Evolutionary conservation across 2,888 invertebrate species (phyloP), one percentile per base, ranked within the genome.

Genomic region (Drosophila lutescens): DNA sequence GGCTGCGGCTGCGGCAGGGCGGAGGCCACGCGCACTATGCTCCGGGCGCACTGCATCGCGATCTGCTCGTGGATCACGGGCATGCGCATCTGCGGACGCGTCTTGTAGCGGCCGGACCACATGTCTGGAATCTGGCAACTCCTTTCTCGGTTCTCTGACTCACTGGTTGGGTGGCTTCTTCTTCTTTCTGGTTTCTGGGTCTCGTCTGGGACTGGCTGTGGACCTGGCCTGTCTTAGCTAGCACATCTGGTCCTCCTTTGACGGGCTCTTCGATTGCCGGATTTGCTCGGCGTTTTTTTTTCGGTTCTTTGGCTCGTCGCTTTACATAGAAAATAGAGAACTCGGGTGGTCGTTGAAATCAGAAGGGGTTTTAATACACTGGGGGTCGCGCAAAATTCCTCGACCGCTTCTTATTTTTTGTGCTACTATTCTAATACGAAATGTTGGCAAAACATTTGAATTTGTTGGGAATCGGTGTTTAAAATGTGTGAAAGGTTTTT

Each of bases 361-460:
- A 49, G 77, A 66, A 63, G 58, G 54, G 75, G 26, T 23, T 56
- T 67, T 50, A 62, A 63, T 70, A 73, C 70, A 72, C 77, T 76
- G 69, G 70, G 55, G 72, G 76, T 68, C 77, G 65, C 71, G 67
- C 49, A 32, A 74, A 78, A 62, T 76, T 73, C 57, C 76, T 77
- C 57, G 70, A 77, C 76, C 74, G 61, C 60, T 77, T 69, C 43
- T 67, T 36, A 49, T 15, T 53, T 59, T 51, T 17, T 51, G 50
- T 66, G 46, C 49, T 63, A 49, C 51, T 60, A 50, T 54, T 53
- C 36, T 41, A 72, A 71, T 58, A 72, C 72, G 72, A 72, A 72
- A 72, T 72, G 72, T 77, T 82, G 78, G 78, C 71, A 71, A 80
- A 78, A 82, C 86, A 85, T 82, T 82, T 78, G 62, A 82, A 82